Conservation (phyloP, 2,113 vertebrate species). For the human (Homo sapiens) region DNA sequence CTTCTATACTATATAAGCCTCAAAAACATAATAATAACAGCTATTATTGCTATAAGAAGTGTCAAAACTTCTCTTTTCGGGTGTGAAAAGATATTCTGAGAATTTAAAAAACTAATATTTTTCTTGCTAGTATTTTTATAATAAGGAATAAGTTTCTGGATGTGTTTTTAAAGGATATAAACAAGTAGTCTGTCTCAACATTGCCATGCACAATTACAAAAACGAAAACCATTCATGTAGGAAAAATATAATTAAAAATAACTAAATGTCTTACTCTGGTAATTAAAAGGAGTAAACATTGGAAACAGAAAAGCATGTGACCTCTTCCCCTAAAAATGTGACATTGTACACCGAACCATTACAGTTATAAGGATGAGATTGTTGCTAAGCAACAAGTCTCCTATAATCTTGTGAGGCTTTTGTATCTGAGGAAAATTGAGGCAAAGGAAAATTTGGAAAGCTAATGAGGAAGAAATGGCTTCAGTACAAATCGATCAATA, state of each 20-base stretch:
- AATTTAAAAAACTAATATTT: not conserved
- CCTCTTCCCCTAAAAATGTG: conserved; percentile 53
- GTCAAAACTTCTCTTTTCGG: not conserved
- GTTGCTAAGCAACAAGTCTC: conserved; percentile 84
- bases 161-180: conserved; percentile 7
- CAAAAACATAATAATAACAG: not conserved
- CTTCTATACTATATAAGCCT: not conserved
- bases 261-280: conserved; percentile 26
- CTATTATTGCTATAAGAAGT: not conserved
- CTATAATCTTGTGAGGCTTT: conserved; percentile 80
- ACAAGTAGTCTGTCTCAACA: not conserved
- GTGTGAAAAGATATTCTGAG: conserved; percentile 19
- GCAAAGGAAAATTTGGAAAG: conserved; percentile 83
- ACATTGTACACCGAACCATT: conserved; percentile 58
- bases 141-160: not conserved
- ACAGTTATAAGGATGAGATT: conserved; percentile 69
- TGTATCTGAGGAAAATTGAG: conserved; percentile 81
- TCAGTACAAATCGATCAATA: conserved; percentile 82
- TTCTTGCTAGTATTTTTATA: conserved; percentile 7
- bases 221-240: not conserved
- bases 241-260: conserved; percentile 27
- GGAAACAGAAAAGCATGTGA: conserved; percentile 44
- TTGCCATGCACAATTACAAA: not conserved
- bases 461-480: conserved; percentile 83
- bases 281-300: conserved; percentile 16